phyloP scores from a whole-genome alignment of 2,113 vertebrate genomes.

The Brachyistius frenatus region DNA sequence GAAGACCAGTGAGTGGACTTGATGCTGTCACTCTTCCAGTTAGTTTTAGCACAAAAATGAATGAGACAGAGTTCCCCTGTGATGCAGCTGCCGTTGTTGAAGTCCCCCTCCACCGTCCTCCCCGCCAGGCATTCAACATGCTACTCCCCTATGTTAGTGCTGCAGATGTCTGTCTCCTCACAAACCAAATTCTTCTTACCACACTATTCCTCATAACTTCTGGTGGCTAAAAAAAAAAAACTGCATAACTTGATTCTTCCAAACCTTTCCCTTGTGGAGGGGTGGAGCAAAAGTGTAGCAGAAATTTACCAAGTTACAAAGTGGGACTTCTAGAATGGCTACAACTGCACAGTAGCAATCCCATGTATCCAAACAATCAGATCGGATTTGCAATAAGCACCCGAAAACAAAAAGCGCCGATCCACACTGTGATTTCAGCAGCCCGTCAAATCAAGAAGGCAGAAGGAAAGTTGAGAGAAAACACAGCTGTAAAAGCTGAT shows the following conservation, averaged over 20 bases:
- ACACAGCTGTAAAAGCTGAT: background rate
- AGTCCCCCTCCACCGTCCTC: slow-evolving; percentile 48
- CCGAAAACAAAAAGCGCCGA: slow-evolving; percentile 72
- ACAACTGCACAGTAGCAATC: slow-evolving; percentile 73
- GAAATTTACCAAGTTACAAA: slow-evolving; percentile 52
- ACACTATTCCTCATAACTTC: slow-evolving; percentile 45
- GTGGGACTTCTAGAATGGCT: slow-evolving; percentile 69
- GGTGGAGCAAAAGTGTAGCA: slow-evolving; percentile 74
- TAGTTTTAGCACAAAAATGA: slow-evolving; percentile 30
- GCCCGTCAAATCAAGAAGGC: slow-evolving; percentile 33
- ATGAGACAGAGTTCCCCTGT: slow-evolving; percentile 31
- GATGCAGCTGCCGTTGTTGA: slow-evolving; percentile 67
- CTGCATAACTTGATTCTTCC: slow-evolving; percentile 69
- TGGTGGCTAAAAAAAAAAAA: slow-evolving; percentile 48
- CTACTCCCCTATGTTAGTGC: slow-evolving; percentile 58
- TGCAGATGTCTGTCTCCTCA: slow-evolving; percentile 46
- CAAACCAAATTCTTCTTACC: slow-evolving; percentile 58
- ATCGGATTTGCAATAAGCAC: slow-evolving; percentile 78
- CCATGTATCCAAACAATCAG: slow-evolving; percentile 61
- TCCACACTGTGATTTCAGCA: slow-evolving; percentile 84
- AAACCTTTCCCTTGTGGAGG: slow-evolving; percentile 28
- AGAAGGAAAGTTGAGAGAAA: background rate
- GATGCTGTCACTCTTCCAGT: slow-evolving; percentile 56
- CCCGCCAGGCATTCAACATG: slow-evolving; percentile 26
- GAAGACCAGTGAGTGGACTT: slow-evolving; percentile 42